Percentiles rank a stretch among this genome's conserved stretches.
Evolutionary conservation across 1,140 invertebrate species (phyloP).

Genomic region (Calliphora vicina): DNA sequence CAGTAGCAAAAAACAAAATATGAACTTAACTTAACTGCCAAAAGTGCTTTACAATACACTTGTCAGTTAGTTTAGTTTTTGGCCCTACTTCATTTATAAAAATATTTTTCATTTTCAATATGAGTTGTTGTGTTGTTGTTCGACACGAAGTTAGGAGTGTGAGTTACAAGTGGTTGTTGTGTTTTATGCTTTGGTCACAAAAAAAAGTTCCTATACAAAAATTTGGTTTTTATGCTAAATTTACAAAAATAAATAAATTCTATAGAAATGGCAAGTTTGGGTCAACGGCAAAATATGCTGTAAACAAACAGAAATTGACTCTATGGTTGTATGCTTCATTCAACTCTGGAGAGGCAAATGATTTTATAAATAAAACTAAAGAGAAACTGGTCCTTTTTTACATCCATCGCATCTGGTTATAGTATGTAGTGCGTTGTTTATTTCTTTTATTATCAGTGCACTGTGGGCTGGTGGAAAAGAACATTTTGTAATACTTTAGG

Average conservation of each 20-base stretch:
- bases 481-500: no score
- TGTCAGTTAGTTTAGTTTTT: slow-evolving; percentile 7
- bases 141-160: not conserved
- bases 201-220: not conserved
- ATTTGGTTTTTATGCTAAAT: not conserved
- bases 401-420: not conserved
- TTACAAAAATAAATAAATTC: not conserved
- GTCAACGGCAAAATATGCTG: not conserved
- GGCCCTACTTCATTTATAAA: not conserved
- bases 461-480: no score
- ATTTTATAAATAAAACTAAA: not conserved
- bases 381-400: not conserved
- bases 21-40: slow-evolving; percentile 1
- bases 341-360: not conserved
- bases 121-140: not conserved
- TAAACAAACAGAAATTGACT: not conserved
- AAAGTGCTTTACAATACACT: slow-evolving; percentile 20
- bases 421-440: not conserved
- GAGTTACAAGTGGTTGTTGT: not conserved
- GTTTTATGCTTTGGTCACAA: not conserved
- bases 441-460: no score
- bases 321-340: not conserved
- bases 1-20: not conserved
- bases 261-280: not conserved
- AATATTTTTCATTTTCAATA: not conserved